These are phyloP conservation scores for Channa argus DNA, from an alignment of 2,113 vertebrate genomes.

Conservation along the genomic window DNA sequence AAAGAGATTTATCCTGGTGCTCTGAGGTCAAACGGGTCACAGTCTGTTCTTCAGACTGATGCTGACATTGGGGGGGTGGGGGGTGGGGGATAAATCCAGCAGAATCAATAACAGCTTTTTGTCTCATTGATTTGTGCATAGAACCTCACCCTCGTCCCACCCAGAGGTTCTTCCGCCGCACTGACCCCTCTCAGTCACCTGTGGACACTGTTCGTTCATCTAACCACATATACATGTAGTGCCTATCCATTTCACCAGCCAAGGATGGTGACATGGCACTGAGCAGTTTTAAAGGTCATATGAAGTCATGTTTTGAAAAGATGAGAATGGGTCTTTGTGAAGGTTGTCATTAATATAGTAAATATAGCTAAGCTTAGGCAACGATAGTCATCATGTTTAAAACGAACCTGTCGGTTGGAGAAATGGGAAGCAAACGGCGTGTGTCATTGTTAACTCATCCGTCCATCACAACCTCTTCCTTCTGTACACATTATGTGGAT, in stretches of 20 bases:
- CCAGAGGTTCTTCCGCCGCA: constrained; percentile 62
- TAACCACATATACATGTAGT: constrained; percentile 48
- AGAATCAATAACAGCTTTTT: constrained; percentile 78
- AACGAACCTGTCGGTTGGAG: background rate
- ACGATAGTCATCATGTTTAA: background rate
- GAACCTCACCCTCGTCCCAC: constrained; percentile 65
- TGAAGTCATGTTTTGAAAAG: constrained; percentile 36
- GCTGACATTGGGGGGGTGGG: constrained; percentile 75
- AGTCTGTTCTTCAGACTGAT: constrained; percentile 63
- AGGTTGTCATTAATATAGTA: background rate
- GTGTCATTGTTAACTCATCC: background rate
- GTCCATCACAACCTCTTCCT: background rate
- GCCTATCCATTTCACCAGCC: constrained; percentile 51
- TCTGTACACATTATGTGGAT: background rate
- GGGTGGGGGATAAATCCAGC: constrained; percentile 74
- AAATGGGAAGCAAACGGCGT: no score
- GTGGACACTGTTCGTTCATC: constrained; percentile 62
- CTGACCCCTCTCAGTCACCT: constrained; percentile 69
- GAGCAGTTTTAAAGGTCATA: constrained; percentile 30
- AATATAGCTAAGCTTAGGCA: background rate
- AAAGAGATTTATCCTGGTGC: constrained; percentile 72
- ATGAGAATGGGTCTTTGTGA: background rate
- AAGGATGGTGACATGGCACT: constrained; percentile 33
- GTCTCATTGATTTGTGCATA: constrained; percentile 74
- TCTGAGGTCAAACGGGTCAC: constrained; percentile 65